These are phyloP conservation scores for Limnothrissa miodon DNA, from an alignment of 2,113 vertebrate genomes.

Conservation along the genomic window DNA sequence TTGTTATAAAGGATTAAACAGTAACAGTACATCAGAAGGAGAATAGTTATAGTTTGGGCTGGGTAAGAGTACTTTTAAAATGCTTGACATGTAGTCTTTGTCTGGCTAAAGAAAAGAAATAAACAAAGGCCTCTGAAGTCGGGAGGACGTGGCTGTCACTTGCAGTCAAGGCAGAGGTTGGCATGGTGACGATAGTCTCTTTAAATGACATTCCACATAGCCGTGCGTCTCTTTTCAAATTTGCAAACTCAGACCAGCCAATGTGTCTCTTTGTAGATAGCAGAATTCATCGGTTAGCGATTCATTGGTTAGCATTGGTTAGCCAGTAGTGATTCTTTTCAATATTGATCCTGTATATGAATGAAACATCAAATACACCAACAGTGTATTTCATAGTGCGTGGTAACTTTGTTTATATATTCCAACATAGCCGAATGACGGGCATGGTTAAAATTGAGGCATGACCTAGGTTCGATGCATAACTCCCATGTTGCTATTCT, in stretches of 20 bases:
- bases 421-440: no score
- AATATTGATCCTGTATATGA: background rate
- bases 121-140: slow-evolving; percentile 11
- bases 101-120: slow-evolving; percentile 1
- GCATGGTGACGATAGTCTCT: background rate
- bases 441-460: no score
- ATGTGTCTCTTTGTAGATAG: background rate
- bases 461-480: no score
- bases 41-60: background rate
- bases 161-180: background rate
- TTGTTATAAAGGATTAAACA: background rate
- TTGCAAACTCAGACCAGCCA: background rate
- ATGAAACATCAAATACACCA: background rate
- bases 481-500: no score
- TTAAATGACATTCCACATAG: background rate
- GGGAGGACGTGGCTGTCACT: slow-evolving; percentile 2
- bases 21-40: background rate
- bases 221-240: background rate
- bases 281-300: background rate
- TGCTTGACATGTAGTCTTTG: slow-evolving; percentile 3
- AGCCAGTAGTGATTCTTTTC: background rate
- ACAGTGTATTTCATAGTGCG: no score
- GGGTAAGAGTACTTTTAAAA: background rate
- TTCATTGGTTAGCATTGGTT: no score
- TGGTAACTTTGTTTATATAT: background rate